Base-by-base conservation (phyloP, 1,140 invertebrate genomes). In the Formica exsecta region DNA sequence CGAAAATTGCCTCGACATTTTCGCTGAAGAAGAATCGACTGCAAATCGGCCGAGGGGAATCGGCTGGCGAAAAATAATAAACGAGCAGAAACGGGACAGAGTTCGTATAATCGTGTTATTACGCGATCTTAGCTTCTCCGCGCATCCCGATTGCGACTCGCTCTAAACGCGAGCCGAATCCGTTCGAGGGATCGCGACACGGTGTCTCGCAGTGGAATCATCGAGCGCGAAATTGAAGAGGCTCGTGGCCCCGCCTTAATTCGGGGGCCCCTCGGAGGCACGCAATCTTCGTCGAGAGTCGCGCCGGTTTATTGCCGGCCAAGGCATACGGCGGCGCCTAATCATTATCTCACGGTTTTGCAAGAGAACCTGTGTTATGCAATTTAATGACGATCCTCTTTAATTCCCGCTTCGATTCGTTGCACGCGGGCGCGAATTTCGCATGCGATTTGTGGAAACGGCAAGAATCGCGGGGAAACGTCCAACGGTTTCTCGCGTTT, bases 311-410 rank as follows among this genome's bases (percentile, higher is more conserved):
- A 25, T 22, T 29, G 16, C 29, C 48, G 70, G 48, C 48, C 22
- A 57, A 74, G 68, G 29, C 25, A 81, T 61, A 22, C 48, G 77
- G 29, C 41, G 81, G 36, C 62, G 64, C 64, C 48, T 65, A 76
- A 22, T 79, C 62, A 86, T 90, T 86, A 90, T 84, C 80, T 76
- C 74, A n/a, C 75, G 75, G 68, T 90, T 75, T 86, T 76, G 86
- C 61, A 89, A 90, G 84, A 86, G 38, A 90, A 29, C 44, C 54
- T 59, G 44, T 51, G 86, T 91, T 88, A 75, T 77, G 79, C 76
- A 86, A 90, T 85, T 76, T 85, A 81, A 89, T 54, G 13, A 66
- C 62, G 74, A 64, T 3, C 36, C 65, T 59, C 38, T 71, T 81
- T 44, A 73, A 73, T 81, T 81, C 79, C 13, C 6, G n/a, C 54